A percentile compares a stretch with the other conserved stretches of the same genome.
Evolutionary conservation across 2,113 vertebrate genomes (phyloP).

Genomic region (Dermatemys mawii): DNA sequence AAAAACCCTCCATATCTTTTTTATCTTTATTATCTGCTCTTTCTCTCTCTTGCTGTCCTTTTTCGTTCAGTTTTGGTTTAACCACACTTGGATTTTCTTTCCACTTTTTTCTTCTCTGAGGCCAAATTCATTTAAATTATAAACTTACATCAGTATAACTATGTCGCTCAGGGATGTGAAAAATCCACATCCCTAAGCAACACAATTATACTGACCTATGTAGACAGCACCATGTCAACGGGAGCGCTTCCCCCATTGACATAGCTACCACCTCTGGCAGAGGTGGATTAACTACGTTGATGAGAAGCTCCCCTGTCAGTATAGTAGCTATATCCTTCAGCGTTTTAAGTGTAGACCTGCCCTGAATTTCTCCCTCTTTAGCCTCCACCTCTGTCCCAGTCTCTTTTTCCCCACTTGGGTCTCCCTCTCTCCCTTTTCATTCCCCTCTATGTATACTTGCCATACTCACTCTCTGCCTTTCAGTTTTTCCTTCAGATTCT

Average conservation of each 20-base stretch:
- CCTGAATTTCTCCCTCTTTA: no score
- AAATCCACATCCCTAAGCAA: not conserved
- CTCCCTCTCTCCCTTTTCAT: not conserved
- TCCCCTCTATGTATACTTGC: fast-evolving
- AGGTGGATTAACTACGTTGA: not conserved
- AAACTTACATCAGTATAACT: not conserved
- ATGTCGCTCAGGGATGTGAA: not conserved
- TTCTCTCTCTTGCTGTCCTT: not conserved
- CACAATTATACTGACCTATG: not conserved
- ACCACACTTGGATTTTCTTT: not conserved
- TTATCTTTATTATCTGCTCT: not conserved
- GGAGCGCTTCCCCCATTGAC: no score
- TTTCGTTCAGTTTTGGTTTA: not conserved
- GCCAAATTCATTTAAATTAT: not conserved
- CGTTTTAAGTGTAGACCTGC: no score
- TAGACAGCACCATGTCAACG: not conserved
- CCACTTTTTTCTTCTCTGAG: not conserved
- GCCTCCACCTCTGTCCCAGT: not conserved
- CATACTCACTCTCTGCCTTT: fast-evolving
- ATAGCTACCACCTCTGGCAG: no score
- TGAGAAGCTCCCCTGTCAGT: not conserved
- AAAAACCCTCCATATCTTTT: no score
- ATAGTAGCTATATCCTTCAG: not conserved
- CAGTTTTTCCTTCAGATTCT: not conserved
- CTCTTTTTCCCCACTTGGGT: not conserved